These are phyloP conservation scores for Mobula hypostoma DNA, from an alignment of 2,113 vertebrate species.

Conservation along the genomic window DNA sequence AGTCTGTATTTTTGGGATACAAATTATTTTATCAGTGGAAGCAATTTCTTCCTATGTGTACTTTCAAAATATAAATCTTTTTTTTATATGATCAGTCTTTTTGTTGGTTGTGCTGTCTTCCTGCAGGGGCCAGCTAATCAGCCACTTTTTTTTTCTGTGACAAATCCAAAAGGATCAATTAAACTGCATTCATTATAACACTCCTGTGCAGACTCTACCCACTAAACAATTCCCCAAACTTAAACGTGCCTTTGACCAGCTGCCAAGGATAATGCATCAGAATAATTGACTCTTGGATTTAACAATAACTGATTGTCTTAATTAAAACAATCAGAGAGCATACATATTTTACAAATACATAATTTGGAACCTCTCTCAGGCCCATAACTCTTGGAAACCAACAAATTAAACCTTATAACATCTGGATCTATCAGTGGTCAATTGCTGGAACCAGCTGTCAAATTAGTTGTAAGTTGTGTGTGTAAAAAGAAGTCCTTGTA, in stretches of 20 bases:
- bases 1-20: background rate
- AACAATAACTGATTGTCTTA: constrained; percentile 15
- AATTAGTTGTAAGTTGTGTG: background rate
- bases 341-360: background rate
- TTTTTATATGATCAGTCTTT: background rate
- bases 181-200: background rate
- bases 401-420: background rate
- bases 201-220: background rate
- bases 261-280: background rate
- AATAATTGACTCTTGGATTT: constrained; percentile 22
- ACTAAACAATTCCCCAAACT: background rate
- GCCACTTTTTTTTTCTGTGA: background rate
- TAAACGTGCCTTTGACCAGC: background rate
- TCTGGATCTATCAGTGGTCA: background rate
- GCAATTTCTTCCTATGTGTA: background rate
- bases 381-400: constrained; percentile 2
- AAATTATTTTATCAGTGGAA: background rate
- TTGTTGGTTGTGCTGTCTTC: background rate
- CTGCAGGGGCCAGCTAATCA: background rate
- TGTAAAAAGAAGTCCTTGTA: too few relatives aligned
- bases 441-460: background rate
- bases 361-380: background rate
- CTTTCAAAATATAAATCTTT: background rate
- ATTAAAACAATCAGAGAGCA: constrained; percentile 14
- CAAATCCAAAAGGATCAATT: background rate